Evolutionary conservation across 2,888 invertebrate species (phyloP), one percentile per base, ranked within the genome.

Genomic region (Acrobasis repandana): DNA sequence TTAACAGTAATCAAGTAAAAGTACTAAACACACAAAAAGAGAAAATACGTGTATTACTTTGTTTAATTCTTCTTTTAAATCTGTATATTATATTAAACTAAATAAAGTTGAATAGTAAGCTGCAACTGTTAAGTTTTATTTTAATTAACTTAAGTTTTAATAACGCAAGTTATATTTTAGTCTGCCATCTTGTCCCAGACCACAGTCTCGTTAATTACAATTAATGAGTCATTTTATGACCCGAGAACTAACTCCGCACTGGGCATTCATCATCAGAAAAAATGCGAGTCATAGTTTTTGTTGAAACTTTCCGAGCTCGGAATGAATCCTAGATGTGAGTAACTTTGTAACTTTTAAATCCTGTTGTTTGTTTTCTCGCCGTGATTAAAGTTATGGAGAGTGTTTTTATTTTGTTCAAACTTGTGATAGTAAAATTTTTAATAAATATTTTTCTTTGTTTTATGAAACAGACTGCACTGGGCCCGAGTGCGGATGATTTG

Each of bases 241-340:
- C 38, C 36, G 18, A 43, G 54, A 54, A 54, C 54, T 54, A 54
- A 54, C 54, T 38, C 36, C 36, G 14, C 52, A 52, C 20, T 38
- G 38, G 18, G 38, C 54, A 54, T 54, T 54, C 54, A 54, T 54
- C 54, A 54, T 54, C 54, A 54, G 38, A 54, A 54, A 43, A 54
- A 54, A 54, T 16, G 16, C 43, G 54, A 54, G 54, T 54, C 43
- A 20, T 38, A 54, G 38, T 54, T 54, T 54, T 54, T 38, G 54
- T 54, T 54, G 11, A 38, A 54, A 20, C 18, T 38, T 38, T 43
- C 10, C 38, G 14, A 54, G 20, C 18, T 54, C 14, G 18, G 43
- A 50, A 54, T 36, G 52, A 36, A 36, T 34, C 38, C 54, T 38
- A 18, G 14, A 38, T 20, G 20, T 54, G 54, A 38, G 38, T 38